Evolutionary conservation across 2,113 vertebrate genomes (phyloP), one percentile per base, ranked within the genome.

Genomic region (Rhinopithecus roxellana): DNA sequence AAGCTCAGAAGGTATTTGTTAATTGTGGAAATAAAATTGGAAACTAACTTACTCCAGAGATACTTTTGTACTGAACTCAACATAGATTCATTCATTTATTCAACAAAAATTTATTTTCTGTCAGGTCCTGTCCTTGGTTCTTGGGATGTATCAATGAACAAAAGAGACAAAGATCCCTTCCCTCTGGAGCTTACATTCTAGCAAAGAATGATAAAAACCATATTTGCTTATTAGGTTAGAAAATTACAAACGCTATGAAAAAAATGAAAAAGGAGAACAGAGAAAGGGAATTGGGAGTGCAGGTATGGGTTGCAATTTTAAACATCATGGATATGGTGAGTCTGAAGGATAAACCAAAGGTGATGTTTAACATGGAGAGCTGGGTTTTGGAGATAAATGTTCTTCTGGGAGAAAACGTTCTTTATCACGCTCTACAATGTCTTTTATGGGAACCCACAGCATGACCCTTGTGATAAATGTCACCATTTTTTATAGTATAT

Each of bases 201-300:
- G 77, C 75, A 59, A 80, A 90, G 67, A 93, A 83, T 92, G 67
- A 74, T 45, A 61, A 67, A 48, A 78, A 74, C 48, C 20, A 30
- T 74, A 86, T 61, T 82, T 84, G 38, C 30, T 81, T 92, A 57
- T 40, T 64, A 13, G 82, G 35, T 43, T 52, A 86, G 48, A 82
- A 95, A 96, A 85, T 74, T 79, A 10, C 72, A 86, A 93, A 20
- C 78, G 43, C 81, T 70, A 32, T 94, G 25, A 92, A 89, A 86
- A 86, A 88, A 93, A 61, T 35, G 17, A 38, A 93, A 64, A 72
- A 32, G 43, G 67, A 94, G 75, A 81, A 48, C 67, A 69, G 27
- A 64, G 12, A 64, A 89, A 45, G 6, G 13, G 27, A 20, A 30
- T 88, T 88, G 61, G 22, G 30, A 90, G 50, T 72, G 12, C 7